Evolutionary conservation across 2,888 invertebrate species (phyloP), one percentile per base, ranked within the genome.

Genomic region (Caradrina kadenii): DNA sequence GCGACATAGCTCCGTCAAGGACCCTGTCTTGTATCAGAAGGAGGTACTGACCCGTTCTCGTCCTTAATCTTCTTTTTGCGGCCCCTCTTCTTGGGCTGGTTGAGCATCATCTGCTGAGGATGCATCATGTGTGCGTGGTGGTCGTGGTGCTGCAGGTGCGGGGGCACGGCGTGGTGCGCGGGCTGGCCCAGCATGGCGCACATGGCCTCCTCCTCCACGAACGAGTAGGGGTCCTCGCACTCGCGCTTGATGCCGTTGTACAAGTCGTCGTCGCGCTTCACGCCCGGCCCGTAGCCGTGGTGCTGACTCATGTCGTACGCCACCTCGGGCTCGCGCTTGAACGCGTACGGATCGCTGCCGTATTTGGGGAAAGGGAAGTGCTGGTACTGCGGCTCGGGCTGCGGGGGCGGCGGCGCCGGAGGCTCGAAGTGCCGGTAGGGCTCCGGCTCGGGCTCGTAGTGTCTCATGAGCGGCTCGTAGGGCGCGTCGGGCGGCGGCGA

Each of bases 21-120:
- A 6, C 2, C 21, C 17, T 31, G 21, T 68, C 45, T 13, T 19
- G 35, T 45, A 55, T 55, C 15, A 54, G 53, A 48, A 35, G 10
- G 22, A 35, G n/a, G 49, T 61, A 93, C 96, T 94, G 82, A 96
- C 96, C 96, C 96, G 85, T 96, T 96, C 86, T 97, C 97, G 74
- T 97, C 96, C 89, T 97, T 97, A 69, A 97, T 95, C 93, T 98
- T 98, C 96, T 98, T 98, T 96, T 98, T 98, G 67, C 98, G 96
- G 26, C 98, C 98, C 19, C 98, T 95, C 92, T 98, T 98, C 93
- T 98, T 98, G 72, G 98, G 98, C 81, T 96, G 96, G 76, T 93
- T 94, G 83, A 94, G 93, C 92, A 95, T 90, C 90, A 95, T 91
- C 87, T 95, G 95, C 76, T 95, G 96, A 70, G 89, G 90, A 79